A percentile compares a stretch with the other conserved stretches of the same genome.
Evolutionary conservation across 2,797 vertebrate genomes (phyloP).

Genomic region (Selene dorsalis): DNA sequence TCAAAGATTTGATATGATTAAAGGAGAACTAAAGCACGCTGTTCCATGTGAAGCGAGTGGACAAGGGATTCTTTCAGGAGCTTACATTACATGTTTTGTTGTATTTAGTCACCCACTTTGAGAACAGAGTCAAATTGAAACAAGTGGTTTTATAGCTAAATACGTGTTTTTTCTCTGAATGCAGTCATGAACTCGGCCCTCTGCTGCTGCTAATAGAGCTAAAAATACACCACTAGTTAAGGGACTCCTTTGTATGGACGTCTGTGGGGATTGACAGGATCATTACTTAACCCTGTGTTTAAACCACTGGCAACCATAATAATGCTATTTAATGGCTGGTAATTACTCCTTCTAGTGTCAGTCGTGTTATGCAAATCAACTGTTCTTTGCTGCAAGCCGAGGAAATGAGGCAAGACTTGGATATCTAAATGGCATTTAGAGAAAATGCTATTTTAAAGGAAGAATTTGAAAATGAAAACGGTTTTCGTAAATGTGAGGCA

Average conservation of each 20-base stretch:
- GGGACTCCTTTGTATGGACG: background rate
- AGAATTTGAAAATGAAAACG: background rate
- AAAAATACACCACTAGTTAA: background rate
- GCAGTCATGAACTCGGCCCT: background rate
- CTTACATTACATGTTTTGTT: conserved; percentile 25
- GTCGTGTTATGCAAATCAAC: background rate
- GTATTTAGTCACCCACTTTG: conserved; percentile 25
- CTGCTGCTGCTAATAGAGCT: background rate
- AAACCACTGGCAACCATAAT: background rate
- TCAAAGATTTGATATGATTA: conserved; percentile 84
- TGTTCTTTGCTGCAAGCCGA: background rate
- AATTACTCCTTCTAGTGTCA: conserved; percentile 1
- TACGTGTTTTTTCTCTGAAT: background rate
- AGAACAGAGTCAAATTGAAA: conserved; percentile 13
- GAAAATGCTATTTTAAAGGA: background rate
- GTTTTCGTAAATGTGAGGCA: background rate
- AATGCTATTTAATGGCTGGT: background rate
- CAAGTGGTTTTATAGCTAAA: conserved; percentile 22
- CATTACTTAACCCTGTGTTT: background rate
- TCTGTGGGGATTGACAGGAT: background rate
- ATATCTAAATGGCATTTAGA: background rate
- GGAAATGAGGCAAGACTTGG: background rate
- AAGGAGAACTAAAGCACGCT: conserved; percentile 69
- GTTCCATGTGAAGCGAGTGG: conserved; percentile 49
- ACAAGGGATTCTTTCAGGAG: conserved; percentile 56